Percentiles rank a stretch among this genome's conserved stretches.
Conservation (phyloP, 2,888 invertebrate genomes). For the Drosophila hamatofila region DNA sequence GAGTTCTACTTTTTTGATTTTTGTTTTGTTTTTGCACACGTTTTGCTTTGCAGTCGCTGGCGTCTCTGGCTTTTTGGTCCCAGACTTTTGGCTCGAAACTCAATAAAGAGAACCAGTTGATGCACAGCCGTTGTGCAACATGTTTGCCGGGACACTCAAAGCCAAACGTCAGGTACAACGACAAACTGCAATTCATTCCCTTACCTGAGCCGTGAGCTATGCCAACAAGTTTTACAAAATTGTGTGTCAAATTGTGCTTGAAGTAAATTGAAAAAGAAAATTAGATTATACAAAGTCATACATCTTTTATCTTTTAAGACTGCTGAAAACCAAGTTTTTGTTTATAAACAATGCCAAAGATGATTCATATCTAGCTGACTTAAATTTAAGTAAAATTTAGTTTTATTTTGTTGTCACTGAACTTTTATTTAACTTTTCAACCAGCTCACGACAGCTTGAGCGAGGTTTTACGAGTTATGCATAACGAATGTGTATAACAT, state of each 20-base stretch:
- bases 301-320: constrained; percentile 18
- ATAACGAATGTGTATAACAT: neutral
- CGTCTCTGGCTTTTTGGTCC: constrained; percentile 10
- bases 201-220: neutral
- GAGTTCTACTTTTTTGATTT: constrained; percentile 32
- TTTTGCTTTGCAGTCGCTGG: neutral
- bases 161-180: constrained; percentile 56
- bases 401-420: neutral
- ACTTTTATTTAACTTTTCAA: neutral
- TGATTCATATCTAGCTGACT: neutral
- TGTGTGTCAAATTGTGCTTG: constrained; percentile 8
- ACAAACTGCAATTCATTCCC: neutral
- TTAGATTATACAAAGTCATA: constrained; percentile 1
- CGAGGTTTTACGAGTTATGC: neutral
- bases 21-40: constrained; percentile 8
- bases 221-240: neutral
- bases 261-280: neutral
- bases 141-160: constrained; percentile 60
- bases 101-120: constrained; percentile 57
- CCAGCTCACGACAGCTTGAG: neutral
- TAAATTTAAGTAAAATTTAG: neutral
- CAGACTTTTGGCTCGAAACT: constrained; percentile 28
- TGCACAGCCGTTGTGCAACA: constrained; percentile 67
- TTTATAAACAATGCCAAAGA: constrained; percentile 2
- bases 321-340: neutral